Base-by-base conservation (phyloP, 2,888 invertebrate genomes). In the Aleiodes testaceus region DNA sequence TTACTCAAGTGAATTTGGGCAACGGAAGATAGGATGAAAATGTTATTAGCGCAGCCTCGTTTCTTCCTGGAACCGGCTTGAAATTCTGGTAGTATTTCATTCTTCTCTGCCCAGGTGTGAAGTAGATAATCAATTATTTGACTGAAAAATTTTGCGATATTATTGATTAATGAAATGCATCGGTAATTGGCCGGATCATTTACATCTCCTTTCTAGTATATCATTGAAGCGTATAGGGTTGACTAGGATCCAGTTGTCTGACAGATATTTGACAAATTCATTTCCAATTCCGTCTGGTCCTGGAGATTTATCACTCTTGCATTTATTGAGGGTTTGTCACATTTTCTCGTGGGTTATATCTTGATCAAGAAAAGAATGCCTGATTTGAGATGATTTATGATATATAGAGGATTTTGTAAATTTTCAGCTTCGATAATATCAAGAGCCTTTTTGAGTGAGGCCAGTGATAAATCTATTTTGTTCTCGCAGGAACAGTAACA, bases 61-160 rank as follows among this genome's bases (percentile, higher is more conserved):
- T 72, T 63, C 14, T 20, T 64, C 65, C 77, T 65, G 36, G 79
- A 82, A 1, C 78, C 81, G 0, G 76, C 67, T 73, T 81, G 80
- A 50, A 70, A 72, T 59, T 81, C 79, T 0, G 78, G 77, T n/a
- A 80, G 53, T 14, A 75, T 79, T 1, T 76, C 52, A 3, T 75
- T 61, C 0, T 7, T 7, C 22, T 69, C 69, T 2, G 63, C 20
- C 50, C 63, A 63, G 1, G 16, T 30, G 1, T 30, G 16, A 2
- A 64, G 14, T 2, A 26, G 9, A 11, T 50, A 7, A 6, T 44
- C 14, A 11, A 64, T 7, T 0, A 79, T 70, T 2, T 47, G 26
- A 1, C 79, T 79, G 36, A 76, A 76, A 2, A 78, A 50, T 73
- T 80, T 80, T 11, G 75, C 52, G 4, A 73, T 47, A 11, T 71